Evolutionary conservation across 2,113 vertebrate species (phyloP), one percentile per base, ranked within the genome.

Genomic region (Protomyctophum bolini): DNA sequence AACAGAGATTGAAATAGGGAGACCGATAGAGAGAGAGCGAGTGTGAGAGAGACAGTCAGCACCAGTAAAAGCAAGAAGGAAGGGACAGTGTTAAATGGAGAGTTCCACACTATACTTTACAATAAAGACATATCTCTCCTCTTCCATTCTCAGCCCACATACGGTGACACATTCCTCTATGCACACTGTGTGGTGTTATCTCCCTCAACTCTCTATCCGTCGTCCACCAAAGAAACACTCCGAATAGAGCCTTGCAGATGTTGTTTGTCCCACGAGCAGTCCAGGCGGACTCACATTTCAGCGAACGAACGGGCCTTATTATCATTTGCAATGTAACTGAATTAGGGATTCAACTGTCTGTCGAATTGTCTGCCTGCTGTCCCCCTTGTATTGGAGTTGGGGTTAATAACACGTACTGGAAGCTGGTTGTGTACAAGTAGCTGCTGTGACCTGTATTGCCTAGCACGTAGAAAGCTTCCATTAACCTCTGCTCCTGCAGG

Each of bases 51-150:
- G 49, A 50, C 33, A 61, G 77, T 77, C 14, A 10, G 85, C 75
- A 21, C 21, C 21, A 75, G 81, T 70, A 47, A 80, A 72, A 84
- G 33, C 79, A 84, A 76, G 62, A 70, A 73, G 69, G 48, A 62
- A 83, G 72, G 73, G 85, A 85, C 58, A 28, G 61, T n/a, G 12
- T 73, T 75, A 85, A 85, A 90, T 85, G 82, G 69, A n/a, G 81
- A 88, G 87, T 83, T 81, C 67, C 82, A 78, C 82, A 77, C 75
- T 72, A 66, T 83, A 74, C 83, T 83, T 10, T 52, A 52, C 50
- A 76, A 91, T 89, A 80, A 88, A 91, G 85, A 87, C 83, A 61
- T 88, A 87, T 86, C 83, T 82, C 63, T 75, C 86, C 72, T 77
- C 82, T 77, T 73, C 79, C 75, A 83, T 83, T 86, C 79, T 80